Base-by-base conservation (phyloP, 2,113 vertebrate genomes). In the Marmota monax region DNA sequence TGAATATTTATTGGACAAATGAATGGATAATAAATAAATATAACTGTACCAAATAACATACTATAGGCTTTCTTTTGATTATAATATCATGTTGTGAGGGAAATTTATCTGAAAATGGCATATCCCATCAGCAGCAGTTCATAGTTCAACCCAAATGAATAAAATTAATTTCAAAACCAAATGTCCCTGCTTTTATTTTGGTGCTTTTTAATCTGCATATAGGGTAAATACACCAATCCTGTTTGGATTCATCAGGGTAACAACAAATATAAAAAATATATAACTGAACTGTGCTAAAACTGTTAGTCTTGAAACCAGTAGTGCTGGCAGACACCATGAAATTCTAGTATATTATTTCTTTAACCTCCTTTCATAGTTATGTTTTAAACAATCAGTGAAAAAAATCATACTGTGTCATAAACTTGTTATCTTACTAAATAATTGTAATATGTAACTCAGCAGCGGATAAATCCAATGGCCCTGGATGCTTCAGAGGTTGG, bases 301-400 rank as follows among this genome's bases (percentile, higher is more conserved):
- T 69, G 17, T 37, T 77, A 32, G 92, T 93, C 67, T 87, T 96
- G 53, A 97, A 90, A 96, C 94, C 18, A 93, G 1, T 76, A 86
- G 27, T 91, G 18, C 78, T 65, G 32, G 80, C 79, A 70, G 80
- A 91, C 42, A 92, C 4, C 82, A 95, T 97, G 84, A 94, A 96
- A 93, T 90, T 90, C 67, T 32, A 85, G 42, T 74, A 51, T 0
- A 20, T 88, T 93, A 42, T 95, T 97, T 96, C 83, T 94, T 97
- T 93, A 98, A 97, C 79, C 25, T 14, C 23, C 2, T 96, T 97
- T 80, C 92, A 96, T 94, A 96, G 74, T 91, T 92, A 82, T 85
- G 1, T 90, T 96, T 96, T 88, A 61, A 82, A 90, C 39, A 90
- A 42, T 20, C 4, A 82, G 37, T 84, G 34, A 65, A 45, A 95